A percentile compares a stretch with the other conserved stretches of the same genome.
Conservation (phyloP, 1,140 invertebrate genomes). For the Papilio helenus region DNA sequence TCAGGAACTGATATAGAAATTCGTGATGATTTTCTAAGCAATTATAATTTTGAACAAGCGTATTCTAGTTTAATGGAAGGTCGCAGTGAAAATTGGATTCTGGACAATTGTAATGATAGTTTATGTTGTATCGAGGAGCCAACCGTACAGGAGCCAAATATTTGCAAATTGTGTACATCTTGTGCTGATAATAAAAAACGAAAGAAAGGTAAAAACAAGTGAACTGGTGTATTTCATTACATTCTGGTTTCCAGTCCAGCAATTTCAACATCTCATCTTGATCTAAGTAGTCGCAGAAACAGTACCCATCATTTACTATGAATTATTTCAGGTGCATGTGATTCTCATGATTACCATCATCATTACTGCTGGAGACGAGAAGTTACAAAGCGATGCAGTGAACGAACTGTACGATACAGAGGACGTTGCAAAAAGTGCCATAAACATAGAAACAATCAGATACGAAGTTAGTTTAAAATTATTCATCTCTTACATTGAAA, state of each 20-base stretch:
- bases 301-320: no score
- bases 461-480: conserved; percentile 23
- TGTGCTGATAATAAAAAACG: neutral
- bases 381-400: conserved; percentile 43
- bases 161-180: conserved; percentile 8
- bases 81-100: conserved; percentile 32
- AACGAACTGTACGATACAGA: conserved; percentile 40
- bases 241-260: no score
- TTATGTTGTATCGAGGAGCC: neutral
- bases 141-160: neutral
- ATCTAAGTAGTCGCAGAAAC: no score
- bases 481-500: neutral
- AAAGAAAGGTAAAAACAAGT: conserved; percentile 13
- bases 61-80: conserved; percentile 36
- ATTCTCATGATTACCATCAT: conserved; percentile 52
- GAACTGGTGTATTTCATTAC: neutral
- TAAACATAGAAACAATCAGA: conserved; percentile 42
- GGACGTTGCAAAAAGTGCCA: conserved; percentile 53
- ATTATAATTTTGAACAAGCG: conserved; percentile 45
- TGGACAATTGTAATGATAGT: conserved; percentile 27
- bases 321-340: conserved; percentile 43
- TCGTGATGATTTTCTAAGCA: conserved; percentile 45
- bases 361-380: conserved; percentile 55
- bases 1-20: conserved; percentile 45
- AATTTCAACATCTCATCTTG: no score